Evolutionary conservation across 2,888 invertebrate species (phyloP).

Genomic region (Ryuthela nishihirai): DNA sequence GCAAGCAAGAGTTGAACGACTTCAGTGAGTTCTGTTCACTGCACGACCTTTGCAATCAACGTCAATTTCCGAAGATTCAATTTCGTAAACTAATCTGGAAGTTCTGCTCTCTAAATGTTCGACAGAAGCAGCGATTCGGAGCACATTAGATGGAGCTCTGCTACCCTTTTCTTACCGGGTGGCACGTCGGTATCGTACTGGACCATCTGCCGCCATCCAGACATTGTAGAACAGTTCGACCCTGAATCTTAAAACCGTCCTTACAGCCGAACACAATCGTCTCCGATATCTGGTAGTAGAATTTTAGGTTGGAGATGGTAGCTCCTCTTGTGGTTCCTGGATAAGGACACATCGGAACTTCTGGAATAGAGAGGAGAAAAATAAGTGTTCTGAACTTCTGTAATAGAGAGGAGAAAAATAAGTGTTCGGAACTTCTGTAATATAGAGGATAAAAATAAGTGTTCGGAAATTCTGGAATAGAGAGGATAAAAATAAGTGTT

Average conservation of each 20-base stretch:
- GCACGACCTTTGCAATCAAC: too few relatives aligned
- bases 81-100: too few relatives aligned
- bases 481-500: too few relatives aligned
- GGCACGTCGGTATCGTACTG: constrained; percentile 73
- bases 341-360: constrained; percentile 77
- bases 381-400: background rate
- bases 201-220: constrained; percentile 81
- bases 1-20: too few relatives aligned
- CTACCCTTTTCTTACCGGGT: constrained; percentile 32
- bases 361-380: constrained; percentile 51
- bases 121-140: too few relatives aligned
- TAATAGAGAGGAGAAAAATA: background rate
- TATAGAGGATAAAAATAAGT: background rate
- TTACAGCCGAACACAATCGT: constrained; percentile 79
- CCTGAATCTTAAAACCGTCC: constrained; percentile 67
- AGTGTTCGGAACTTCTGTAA: background rate
- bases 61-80: too few relatives aligned
- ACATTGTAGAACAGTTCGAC: constrained; percentile 73
- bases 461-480: too few relatives aligned
- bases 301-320: constrained; percentile 68
- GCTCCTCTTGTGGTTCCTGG: constrained; percentile 80
- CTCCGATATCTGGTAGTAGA: constrained; percentile 81
- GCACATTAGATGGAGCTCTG: background rate
- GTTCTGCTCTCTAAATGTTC: too few relatives aligned
- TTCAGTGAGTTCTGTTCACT: too few relatives aligned